These are phyloP conservation scores for Caenorhabditis tropicalis DNA, from an alignment of 1,140 invertebrate species.

Conservation along the genomic window DNA sequence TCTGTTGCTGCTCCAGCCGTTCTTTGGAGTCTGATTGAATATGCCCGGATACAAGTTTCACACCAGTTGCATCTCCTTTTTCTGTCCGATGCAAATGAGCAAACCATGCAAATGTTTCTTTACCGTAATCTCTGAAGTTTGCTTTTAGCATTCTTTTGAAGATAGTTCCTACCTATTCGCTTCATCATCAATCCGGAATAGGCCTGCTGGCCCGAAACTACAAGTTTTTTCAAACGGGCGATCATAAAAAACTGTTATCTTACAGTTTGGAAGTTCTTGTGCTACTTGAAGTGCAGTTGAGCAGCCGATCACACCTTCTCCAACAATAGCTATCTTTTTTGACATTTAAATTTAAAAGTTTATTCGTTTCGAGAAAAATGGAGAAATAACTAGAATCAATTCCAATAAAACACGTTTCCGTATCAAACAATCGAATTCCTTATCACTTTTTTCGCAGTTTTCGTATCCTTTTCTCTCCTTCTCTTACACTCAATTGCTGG, in stretches of 20 bases:
- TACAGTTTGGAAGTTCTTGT: neutral
- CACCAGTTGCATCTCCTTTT: constrained; percentile 38
- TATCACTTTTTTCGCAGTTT: constrained; percentile 14
- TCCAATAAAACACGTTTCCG: constrained; percentile 7
- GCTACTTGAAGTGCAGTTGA: constrained; percentile 44
- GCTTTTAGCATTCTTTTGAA: neutral
- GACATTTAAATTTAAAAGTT: neutral
- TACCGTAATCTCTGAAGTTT: constrained; percentile 42
- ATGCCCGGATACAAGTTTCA: constrained; percentile 52
- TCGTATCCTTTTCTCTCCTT: neutral
- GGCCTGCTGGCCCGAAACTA: constrained; percentile 50
- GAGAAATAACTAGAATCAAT: neutral
- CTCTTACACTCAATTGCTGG: constrained; percentile 12
- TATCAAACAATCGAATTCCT: neutral
- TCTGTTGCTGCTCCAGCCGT: constrained; percentile 29
- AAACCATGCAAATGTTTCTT: constrained; percentile 36
- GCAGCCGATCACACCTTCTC: constrained; percentile 50
- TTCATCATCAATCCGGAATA: constrained; percentile 46
- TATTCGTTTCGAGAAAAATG: neutral
- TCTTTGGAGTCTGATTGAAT: constrained; percentile 47
- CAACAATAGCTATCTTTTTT: constrained; percentile 48
- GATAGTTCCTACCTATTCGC: constrained; percentile 34
- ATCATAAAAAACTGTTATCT: constrained; percentile 45
- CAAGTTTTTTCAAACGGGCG: constrained; percentile 44
- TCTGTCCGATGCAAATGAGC: constrained; percentile 28